Conservation (phyloP, 2,888 invertebrate species). For the Girardia tigrina region DNA sequence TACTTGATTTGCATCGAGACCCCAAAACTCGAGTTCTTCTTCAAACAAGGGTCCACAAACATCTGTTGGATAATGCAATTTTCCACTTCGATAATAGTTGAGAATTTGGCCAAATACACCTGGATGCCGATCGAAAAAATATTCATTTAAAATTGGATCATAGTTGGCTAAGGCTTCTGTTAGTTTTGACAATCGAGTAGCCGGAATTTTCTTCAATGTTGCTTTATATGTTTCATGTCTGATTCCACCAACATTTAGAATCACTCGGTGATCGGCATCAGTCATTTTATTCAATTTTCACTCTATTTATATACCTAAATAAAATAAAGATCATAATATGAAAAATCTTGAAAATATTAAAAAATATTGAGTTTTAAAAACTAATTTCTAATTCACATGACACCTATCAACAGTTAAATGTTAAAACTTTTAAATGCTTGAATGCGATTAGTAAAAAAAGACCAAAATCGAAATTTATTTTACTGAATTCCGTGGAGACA, state of each 20-base stretch:
- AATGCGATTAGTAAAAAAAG: too few species aligned
- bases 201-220: slow-evolving; percentile 46
- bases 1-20: slow-evolving; percentile 48
- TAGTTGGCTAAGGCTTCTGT: slow-evolving; percentile 42
- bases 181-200: slow-evolving; percentile 46
- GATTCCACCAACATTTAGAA: slow-evolving; percentile 47
- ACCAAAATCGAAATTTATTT: too few species aligned
- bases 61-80: slow-evolving; percentile 45
- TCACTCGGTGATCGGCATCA: too few species aligned
- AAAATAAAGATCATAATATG: too few species aligned
- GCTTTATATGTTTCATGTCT: slow-evolving; percentile 46
- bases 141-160: slow-evolving; percentile 44
- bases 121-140: slow-evolving; percentile 48
- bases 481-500: too few species aligned
- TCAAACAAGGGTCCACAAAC: slow-evolving; percentile 49
- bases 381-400: too few species aligned
- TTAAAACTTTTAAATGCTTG: too few species aligned
- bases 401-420: too few species aligned
- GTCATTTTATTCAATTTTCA: too few species aligned
- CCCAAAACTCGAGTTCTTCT: slow-evolving; percentile 48
- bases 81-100: slow-evolving; percentile 48
- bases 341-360: too few species aligned
- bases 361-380: too few species aligned
- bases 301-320: too few species aligned
- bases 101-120: slow-evolving; percentile 46